A percentile compares a stretch with the other conserved stretches of the same genome.
Evolutionary conservation across 1,140 invertebrate species (phyloP).

Genomic region (Subanguina moxae): DNA sequence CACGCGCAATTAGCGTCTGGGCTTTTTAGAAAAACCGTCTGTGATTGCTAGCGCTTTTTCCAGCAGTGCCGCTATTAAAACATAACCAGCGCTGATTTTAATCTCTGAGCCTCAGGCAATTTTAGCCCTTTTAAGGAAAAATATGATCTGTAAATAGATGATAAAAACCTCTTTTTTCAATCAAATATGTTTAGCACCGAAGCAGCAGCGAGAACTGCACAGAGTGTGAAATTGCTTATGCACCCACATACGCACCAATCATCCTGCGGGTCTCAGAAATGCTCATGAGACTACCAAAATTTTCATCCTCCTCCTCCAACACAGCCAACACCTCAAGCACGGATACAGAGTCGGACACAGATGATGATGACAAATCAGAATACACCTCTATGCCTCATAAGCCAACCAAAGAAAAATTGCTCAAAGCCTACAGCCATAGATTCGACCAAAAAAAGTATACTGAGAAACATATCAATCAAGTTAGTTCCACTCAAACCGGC

Average conservation of each 20-base stretch:
- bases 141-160: too few relatives aligned
- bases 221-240: too few relatives aligned
- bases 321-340: neutral
- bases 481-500: neutral
- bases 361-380: neutral
- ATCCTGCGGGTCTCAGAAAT: constrained; percentile 1
- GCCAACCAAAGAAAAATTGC: neutral
- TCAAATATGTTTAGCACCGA: too few relatives aligned
- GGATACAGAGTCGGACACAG: neutral
- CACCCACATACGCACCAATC: neutral
- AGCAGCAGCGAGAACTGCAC: too few relatives aligned
- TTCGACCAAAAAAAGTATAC: neutral
- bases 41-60: too few relatives aligned
- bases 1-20: too few relatives aligned
- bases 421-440: neutral
- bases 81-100: too few relatives aligned
- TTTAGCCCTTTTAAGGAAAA: too few relatives aligned
- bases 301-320: neutral
- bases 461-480: neutral
- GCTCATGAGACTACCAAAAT: neutral
- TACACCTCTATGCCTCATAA: neutral
- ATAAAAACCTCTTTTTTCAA: too few relatives aligned
- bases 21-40: too few relatives aligned
- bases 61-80: too few relatives aligned
- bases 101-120: too few relatives aligned